Evolutionary conservation across 2,113 vertebrate species (phyloP).

Genomic region (Chunga burmeisteri): DNA sequence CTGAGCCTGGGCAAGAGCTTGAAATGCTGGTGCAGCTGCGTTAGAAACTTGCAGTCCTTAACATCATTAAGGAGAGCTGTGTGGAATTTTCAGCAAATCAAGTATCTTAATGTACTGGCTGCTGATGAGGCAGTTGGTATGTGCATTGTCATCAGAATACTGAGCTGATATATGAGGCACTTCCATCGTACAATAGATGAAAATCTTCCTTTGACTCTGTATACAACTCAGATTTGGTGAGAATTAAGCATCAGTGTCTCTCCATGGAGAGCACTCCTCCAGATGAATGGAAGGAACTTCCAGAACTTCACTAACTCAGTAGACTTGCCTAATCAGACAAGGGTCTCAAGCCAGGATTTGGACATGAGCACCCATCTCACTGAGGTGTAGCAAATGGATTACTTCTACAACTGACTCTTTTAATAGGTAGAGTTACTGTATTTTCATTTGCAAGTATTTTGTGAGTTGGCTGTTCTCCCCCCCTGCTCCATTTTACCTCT

Average conservation of each 20-base stretch:
- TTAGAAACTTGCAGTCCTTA: neutral
- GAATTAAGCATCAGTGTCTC: neutral
- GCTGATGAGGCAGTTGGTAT: neutral
- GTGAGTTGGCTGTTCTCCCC: neutral
- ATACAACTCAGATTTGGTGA: neutral
- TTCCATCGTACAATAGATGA: neutral
- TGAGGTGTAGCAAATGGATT: neutral
- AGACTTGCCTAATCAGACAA: neutral
- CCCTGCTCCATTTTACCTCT: neutral
- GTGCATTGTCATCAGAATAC: slow-evolving; percentile 8
- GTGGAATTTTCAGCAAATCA: slow-evolving; percentile 22
- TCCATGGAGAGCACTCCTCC: neutral
- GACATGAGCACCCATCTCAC: neutral
- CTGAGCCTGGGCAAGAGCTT: neutral
- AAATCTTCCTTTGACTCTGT: neutral
- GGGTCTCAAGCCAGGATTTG: neutral
- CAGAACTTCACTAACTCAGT: neutral
- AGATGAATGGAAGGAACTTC: neutral
- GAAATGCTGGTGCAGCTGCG: neutral
- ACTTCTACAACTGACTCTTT: neutral
- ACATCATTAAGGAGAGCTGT: neutral
- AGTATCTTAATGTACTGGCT: slow-evolving; percentile 25
- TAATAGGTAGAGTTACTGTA: neutral
- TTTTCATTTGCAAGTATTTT: neutral
- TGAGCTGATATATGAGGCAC: neutral